Evolutionary conservation across 1,140 invertebrate species (phyloP).

Genomic region (Aporrectodea caliginosa): DNA sequence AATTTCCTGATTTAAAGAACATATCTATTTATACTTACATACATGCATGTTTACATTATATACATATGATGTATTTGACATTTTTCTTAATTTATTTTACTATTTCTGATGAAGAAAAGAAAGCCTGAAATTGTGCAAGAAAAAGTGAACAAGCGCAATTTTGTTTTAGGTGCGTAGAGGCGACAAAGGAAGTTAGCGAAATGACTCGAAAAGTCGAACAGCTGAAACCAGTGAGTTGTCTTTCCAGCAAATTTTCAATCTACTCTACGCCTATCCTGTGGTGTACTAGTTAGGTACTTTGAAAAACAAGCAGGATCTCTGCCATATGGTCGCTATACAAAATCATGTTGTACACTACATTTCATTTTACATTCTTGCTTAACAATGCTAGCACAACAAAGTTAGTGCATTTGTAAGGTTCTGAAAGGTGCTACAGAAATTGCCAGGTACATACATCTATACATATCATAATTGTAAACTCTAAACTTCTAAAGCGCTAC

Average conservation of each 20-base stretch:
- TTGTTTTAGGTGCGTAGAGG: background rate
- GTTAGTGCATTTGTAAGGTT: background rate
- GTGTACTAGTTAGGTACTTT: background rate
- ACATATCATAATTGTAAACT: too few species aligned
- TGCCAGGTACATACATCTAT: too few species aligned
- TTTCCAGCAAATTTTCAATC: background rate
- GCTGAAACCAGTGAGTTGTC: background rate
- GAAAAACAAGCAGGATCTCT: background rate
- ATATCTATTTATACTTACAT: too few species aligned
- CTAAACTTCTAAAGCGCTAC: too few species aligned
- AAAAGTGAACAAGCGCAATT: background rate
- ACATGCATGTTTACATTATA: too few species aligned
- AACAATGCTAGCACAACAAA: background rate
- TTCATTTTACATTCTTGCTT: background rate
- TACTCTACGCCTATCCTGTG: background rate
- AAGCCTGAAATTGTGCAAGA: background rate
- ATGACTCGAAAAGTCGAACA: background rate
- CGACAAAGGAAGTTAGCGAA: background rate
- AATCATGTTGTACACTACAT: background rate
- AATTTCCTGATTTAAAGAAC: too few species aligned
- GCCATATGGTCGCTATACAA: background rate
- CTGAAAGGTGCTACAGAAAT: too few species aligned
- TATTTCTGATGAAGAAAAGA: background rate
- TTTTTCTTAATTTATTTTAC: background rate
- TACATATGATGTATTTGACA: background rate